phyloP scores from a whole-genome alignment of 2,113 vertebrate species.

The Ceuthmochares aereus region DNA sequence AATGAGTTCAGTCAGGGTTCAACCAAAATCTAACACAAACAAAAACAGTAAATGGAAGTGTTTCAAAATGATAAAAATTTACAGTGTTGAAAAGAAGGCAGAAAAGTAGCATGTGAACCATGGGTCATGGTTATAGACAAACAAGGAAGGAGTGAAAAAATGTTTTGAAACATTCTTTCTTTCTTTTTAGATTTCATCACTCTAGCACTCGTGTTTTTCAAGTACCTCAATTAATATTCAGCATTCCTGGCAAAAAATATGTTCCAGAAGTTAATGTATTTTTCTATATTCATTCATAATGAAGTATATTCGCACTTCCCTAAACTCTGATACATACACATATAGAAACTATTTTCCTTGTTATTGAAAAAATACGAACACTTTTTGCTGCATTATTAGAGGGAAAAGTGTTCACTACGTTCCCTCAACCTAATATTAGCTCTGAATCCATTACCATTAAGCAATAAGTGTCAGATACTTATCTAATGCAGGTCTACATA shows the following conservation, averaged over 20 bases:
- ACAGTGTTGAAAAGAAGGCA: neutral
- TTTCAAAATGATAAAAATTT: neutral
- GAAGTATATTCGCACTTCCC: neutral
- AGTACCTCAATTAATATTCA: neutral
- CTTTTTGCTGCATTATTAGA: neutral
- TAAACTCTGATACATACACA: neutral
- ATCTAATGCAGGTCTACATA: too few relatives aligned
- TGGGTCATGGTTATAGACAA: neutral
- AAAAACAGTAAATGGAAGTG: neutral
- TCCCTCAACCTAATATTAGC: neutral
- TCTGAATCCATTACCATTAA: neutral
- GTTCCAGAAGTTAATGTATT: neutral
- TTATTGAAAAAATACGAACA: neutral
- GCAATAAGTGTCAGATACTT: neutral
- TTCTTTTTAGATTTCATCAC: neutral
- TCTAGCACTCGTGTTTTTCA: neutral
- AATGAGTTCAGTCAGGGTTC: neutral
- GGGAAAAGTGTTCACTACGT: neutral
- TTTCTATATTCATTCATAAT: neutral
- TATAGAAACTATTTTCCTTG: neutral
- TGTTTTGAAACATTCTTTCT: neutral
- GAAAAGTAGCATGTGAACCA: neutral
- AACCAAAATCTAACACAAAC: neutral
- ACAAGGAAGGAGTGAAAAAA: neutral
- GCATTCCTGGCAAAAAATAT: neutral